Evolutionary conservation across 2,113 vertebrate species (phyloP), one percentile per base, ranked within the genome.

Genomic region (Fregata magnificens): DNA sequence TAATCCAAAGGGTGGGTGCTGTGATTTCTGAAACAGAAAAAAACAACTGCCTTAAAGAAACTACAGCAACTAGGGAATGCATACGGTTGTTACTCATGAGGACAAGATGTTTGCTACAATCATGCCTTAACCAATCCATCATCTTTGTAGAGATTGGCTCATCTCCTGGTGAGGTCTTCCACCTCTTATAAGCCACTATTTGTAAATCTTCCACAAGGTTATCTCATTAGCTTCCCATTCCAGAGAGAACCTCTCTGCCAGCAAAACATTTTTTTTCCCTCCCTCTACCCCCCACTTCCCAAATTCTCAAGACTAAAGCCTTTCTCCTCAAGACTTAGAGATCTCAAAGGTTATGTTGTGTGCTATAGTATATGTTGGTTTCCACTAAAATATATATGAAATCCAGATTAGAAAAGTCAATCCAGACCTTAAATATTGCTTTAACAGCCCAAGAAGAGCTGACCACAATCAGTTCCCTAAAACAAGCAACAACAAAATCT

Each of bases 1-100:
- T 99, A 87, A 99, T 99, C 99, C 99, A 99, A 88, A 99, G 98
- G 4, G 99, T 99, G 6, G 99, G 99, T 76, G 99, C 99, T 29
- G 99, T 99, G 95, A 99, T 99, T 98, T 99, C 99, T 99, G 98
- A 86, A 98, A 96, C 11, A 85, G 29, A 97, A 91, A 87, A 50
- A 73, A 47, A 74, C 5, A 81, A n/a, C 29, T 25, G 19, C 13
- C 49, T 91, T 95, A 77, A 71, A 94, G 59, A 92, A 92, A 62
- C 29, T 91, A 29, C 45, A 89, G 36, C 24, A 83, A 66, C 16
- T 53, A 53, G 19, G 26, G 77, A 84, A 56, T 34, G 70, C 11
- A 62, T 2, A 15, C 4, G 0, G 19, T 32, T 77, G 29, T 84
- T 55, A 72, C 15, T 81, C 12, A 76, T 8, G 28, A 71, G 73